A percentile compares a stretch with the other conserved stretches of the same genome.
phyloP scores from a whole-genome alignment of 2,113 vertebrate genomes.

The Gnathonemus longibarbis region DNA sequence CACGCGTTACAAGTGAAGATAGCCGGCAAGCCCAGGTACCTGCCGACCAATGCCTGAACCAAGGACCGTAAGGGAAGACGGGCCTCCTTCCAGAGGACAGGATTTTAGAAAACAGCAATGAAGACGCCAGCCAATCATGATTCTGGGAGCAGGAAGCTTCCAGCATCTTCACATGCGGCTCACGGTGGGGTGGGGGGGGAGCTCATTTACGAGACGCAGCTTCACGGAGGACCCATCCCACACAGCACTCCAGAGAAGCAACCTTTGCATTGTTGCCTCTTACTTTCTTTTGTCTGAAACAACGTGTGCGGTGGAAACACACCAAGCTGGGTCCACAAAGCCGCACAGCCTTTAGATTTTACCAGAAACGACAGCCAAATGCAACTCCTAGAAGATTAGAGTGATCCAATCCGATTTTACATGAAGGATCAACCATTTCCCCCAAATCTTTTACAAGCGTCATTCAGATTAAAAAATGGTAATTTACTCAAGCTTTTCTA shows the following conservation, averaged over 20 bases:
- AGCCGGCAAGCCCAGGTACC: background rate
- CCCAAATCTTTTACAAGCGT: background rate
- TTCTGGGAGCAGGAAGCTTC: background rate
- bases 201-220: background rate
- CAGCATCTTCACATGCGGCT: too few species aligned
- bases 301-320: background rate
- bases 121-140: background rate
- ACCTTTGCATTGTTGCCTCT: conserved; percentile 15
- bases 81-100: background rate
- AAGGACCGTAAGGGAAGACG: background rate
- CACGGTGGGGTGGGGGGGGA: too few species aligned
- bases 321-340: conserved; percentile 11
- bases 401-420: conserved; percentile 8
- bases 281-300: conserved; percentile 1
- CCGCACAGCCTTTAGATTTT: background rate
- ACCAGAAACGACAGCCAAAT: background rate
- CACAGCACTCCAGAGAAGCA: background rate
- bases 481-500: background rate
- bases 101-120: background rate
- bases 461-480: conserved; percentile 14
- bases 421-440: background rate
- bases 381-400: background rate
- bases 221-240: background rate
- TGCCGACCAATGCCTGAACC: background rate
- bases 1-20: background rate